Evolutionary conservation across 2,888 invertebrate genomes (phyloP).

Genomic region (Dynastes grantii): DNA sequence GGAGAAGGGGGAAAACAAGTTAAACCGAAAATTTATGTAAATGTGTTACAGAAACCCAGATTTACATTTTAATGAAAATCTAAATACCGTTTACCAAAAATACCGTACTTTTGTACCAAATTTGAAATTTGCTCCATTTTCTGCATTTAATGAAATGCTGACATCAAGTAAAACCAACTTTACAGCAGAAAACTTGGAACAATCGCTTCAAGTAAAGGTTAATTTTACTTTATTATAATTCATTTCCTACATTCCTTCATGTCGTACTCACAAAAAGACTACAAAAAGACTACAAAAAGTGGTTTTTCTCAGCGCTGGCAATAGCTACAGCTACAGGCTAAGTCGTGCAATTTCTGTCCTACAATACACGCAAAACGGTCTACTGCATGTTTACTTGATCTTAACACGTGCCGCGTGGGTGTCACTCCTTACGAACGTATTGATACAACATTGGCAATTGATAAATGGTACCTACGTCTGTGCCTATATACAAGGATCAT

Average conservation of each 20-base stretch:
- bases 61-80: no score
- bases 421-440: conserved; percentile 39
- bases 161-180: no score
- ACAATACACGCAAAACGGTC: conserved; percentile 41
- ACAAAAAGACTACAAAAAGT: conserved; percentile 55
- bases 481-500: not conserved
- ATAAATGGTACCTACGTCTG: conserved; percentile 9
- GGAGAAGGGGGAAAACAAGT: no score
- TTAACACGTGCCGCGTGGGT: conserved; percentile 50
- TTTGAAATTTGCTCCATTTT: no score
- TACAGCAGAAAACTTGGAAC: no score
- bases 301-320: conserved; percentile 32
- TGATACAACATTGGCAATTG: conserved; percentile 20
- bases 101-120: no score
- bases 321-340: conserved; percentile 42
- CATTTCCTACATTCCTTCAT: conserved; percentile 66
- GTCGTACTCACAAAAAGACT: conserved; percentile 61
- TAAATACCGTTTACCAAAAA: no score
- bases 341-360: conserved; percentile 48
- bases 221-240: conserved; percentile 40
- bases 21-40: no score
- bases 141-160: no score
- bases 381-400: conserved; percentile 37
- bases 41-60: no score
- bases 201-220: no score